Base-by-base conservation (phyloP, 2,888 invertebrate species). In the Anthophora plumipes region DNA sequence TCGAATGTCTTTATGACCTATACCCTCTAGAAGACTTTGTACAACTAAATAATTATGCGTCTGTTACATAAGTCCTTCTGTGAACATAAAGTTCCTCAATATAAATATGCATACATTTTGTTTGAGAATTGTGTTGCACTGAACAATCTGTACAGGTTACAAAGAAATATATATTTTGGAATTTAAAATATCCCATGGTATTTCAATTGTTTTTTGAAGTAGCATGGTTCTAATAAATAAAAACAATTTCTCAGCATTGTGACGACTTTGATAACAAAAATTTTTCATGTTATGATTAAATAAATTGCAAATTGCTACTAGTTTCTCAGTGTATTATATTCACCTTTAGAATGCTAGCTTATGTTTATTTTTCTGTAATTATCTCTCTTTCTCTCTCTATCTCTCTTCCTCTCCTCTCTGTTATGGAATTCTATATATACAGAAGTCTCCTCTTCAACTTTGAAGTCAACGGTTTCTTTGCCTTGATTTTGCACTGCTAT, bases 1-100 rank as follows among this genome's bases (percentile, higher is more conserved):
- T 80, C 64, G 85, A 84, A 79, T 82, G 43, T 64, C 63, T 71
- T 63, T 43, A 6, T 59, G 54, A 50, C 22, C 70, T 61, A 59
- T 25, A 14, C 17, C 22, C 3, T 14, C 25, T 12, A 11, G 17
- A 17, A 37, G 31, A 41, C n/a, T 31, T 1, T 20, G 8, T 20
- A 25, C 14, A 46, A 14, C 39, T 41, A 41, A 50, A n/a, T 46
- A 22, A 61, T 61, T 12, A 6, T 9, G 1, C 4, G 2, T 61
- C 5, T n/a, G 25, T 9, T 66, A 11, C 9, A 20, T 39, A 1
- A 61, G 25, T 11, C 46, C 6, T 0, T 1, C 46, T 55, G 4
- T 0, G 25, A 3, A 57, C n/a, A 17, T 14, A 17, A 17, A 6
- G 25, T 25, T 61, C n/a, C 11, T 9, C 41, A n/a, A n/a, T n/a